These are phyloP conservation scores for Tortricodes alternella DNA, from an alignment of 2,888 invertebrate genomes.

Conservation along the genomic window DNA sequence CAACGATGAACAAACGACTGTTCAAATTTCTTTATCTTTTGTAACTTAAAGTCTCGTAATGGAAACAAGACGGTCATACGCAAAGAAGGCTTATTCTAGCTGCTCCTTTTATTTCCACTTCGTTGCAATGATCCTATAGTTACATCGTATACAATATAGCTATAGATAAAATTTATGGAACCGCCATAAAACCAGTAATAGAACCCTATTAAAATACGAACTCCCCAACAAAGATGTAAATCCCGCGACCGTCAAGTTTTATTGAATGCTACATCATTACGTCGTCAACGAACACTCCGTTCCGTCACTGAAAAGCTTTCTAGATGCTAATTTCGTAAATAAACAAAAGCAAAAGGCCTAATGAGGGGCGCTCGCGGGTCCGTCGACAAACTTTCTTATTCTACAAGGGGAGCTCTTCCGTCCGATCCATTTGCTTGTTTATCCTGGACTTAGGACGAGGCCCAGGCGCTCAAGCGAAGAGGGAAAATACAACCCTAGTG, in stretches of 20 bases:
- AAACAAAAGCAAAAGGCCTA: constrained; percentile 77
- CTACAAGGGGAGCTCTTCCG: constrained; percentile 68
- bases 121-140: no score
- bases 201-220: constrained; percentile 42
- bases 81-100: no score
- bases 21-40: no score
- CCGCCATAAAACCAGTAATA: constrained; percentile 30
- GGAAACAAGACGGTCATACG: no score
- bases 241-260: constrained; percentile 47
- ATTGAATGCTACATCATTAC: constrained; percentile 64
- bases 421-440: constrained; percentile 79
- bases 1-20: no score
- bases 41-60: no score
- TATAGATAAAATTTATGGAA: constrained; percentile 12
- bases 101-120: background rate
- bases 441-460: constrained; percentile 66
- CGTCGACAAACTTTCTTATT: constrained; percentile 76
- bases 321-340: constrained; percentile 77
- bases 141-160: no score
- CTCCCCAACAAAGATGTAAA: constrained; percentile 46
- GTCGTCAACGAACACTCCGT: constrained; percentile 52
- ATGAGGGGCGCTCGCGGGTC: constrained; percentile 70
- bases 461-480: constrained; percentile 55
- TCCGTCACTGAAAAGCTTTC: constrained; percentile 62
- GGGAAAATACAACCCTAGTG: constrained; percentile 38